Evolutionary conservation across 2,888 invertebrate species (phyloP).

Genomic region (Andrena dorsata): DNA sequence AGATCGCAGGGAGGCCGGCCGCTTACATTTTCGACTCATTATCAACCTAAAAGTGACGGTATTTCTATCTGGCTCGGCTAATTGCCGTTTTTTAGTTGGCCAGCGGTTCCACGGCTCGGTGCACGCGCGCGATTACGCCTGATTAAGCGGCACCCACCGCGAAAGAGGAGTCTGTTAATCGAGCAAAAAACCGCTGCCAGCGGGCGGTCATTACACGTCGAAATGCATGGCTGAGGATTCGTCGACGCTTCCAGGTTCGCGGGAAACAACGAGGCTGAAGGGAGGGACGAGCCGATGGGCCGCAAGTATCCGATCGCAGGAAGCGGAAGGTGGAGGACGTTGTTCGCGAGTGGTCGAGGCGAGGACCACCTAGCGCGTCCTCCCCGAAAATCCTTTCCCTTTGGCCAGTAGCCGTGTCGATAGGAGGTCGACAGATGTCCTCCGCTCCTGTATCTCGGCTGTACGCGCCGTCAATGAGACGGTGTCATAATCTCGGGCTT

Average conservation of each 20-base stretch:
- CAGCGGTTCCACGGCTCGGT: conserved; percentile 2
- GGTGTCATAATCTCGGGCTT: conserved; percentile 78
- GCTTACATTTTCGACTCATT: conserved; percentile 39
- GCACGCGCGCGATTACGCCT: conserved; percentile 44
- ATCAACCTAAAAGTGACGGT: conserved; percentile 43
- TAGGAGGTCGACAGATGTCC: conserved; percentile 64
- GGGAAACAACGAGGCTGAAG: conserved; percentile 61
- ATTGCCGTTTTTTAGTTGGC: conserved; percentile 33
- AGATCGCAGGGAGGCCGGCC: neutral
- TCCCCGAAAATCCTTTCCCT: conserved; percentile 70
- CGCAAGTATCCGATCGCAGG: conserved; percentile 77
- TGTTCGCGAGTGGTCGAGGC: conserved; percentile 49
- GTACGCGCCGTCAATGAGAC: conserved; percentile 43
- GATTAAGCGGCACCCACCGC: conserved; percentile 61
- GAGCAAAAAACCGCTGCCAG: conserved; percentile 43
- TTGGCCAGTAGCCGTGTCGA: conserved; percentile 46
- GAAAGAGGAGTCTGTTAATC: conserved; percentile 33
- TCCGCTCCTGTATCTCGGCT: conserved; percentile 12
- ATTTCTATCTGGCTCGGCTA: conserved; percentile 38
- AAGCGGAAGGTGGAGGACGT: conserved; percentile 54
- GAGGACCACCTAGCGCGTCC: conserved; percentile 75
- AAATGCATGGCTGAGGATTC: conserved; percentile 47
- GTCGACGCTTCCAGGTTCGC: conserved; percentile 32
- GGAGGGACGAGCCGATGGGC: conserved; percentile 71
- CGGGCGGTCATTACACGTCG: conserved; percentile 58